Evolutionary conservation across 2,888 invertebrate species (phyloP).

Genomic region (Diploptera punctata): DNA sequence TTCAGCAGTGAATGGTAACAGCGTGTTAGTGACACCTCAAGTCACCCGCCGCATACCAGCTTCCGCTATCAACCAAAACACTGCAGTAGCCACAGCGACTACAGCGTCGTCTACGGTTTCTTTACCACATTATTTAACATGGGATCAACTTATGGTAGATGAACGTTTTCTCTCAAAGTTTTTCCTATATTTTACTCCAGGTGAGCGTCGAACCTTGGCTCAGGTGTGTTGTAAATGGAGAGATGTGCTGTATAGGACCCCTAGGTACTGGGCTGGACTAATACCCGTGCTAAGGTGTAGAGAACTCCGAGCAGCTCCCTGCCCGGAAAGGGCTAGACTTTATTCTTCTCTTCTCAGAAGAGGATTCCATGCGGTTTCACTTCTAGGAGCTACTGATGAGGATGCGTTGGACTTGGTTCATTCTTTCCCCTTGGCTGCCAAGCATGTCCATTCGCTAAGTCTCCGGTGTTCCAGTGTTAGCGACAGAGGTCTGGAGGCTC

Average conservation of each 20-base stretch:
- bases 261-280: slow-evolving; percentile 87
- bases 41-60: slow-evolving; percentile 48
- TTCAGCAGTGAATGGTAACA: slow-evolving; percentile 44
- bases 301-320: slow-evolving; percentile 69
- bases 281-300: slow-evolving; percentile 87
- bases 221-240: slow-evolving; percentile 90
- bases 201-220: slow-evolving; percentile 79
- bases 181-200: slow-evolving; percentile 81
- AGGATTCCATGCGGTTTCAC: slow-evolving; percentile 83
- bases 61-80: slow-evolving; percentile 27
- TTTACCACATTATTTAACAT: slow-evolving; percentile 64
- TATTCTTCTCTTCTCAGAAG: slow-evolving; percentile 83
- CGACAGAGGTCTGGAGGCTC: slow-evolving; percentile 87
- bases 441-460: slow-evolving; percentile 84
- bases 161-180: slow-evolving; percentile 85
- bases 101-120: slow-evolving; percentile 17
- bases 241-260: slow-evolving; percentile 84
- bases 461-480: slow-evolving; percentile 90
- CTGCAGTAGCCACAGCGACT: slow-evolving; percentile 14
- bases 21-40: slow-evolving; percentile 49
- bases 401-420: slow-evolving; percentile 88
- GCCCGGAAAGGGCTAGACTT: slow-evolving; percentile 59
- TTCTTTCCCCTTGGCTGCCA: slow-evolving; percentile 81
- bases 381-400: slow-evolving; percentile 88
- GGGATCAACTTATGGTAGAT: slow-evolving; percentile 81